Evolutionary conservation across 2,113 vertebrate species (phyloP), one percentile per base, ranked within the genome.

Genomic region (Ranitomeya imitator): DNA sequence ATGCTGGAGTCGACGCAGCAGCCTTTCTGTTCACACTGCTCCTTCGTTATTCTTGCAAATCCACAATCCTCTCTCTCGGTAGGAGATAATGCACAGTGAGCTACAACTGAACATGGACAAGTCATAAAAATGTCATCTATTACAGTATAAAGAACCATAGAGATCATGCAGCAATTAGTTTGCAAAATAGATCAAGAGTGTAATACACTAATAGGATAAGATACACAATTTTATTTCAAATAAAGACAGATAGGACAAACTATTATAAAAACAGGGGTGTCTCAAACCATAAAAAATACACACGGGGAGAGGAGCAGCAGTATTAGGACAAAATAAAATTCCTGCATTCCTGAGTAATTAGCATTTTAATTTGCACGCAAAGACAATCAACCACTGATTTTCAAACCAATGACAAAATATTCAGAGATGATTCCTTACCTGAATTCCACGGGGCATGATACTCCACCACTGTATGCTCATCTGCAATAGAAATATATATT

Each of bases 1-100:
- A 76, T 12, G 16, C 69, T 85, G 69, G 26, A 2, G n/a, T 85
- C 67, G 13, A 31, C 77, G 51, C 84, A 85, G 55, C 84, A 85
- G 54, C 26, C 18, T 45, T 15, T 85, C 55, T 77, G 8, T 14
- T 59, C 23, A 60, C 84, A 85, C 4, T 61, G 0, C 8, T 85
- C 71, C 52, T 37, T 21, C 16, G 69, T 31, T 19, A 85, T 76
- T 5, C 7, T 14, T 21, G 71, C 18, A 11, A n/a, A 4, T 19
- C 84, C 84, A 61, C 84, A 85, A 45, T 76, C 71, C 21, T 3
- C 71, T 73, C 84, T 85, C 69, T 74, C 84, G 3, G 55, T 19
- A 31, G 18, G 19, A 13, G 3, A 6, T n/a, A 59, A 52, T 11
- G 3, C 54, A 37, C 84, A 85, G 69, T 85, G 84, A 60, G 9